Evolutionary conservation across 2,113 vertebrate genomes (phyloP).

Genomic region (Lutjanus erythropterus): DNA sequence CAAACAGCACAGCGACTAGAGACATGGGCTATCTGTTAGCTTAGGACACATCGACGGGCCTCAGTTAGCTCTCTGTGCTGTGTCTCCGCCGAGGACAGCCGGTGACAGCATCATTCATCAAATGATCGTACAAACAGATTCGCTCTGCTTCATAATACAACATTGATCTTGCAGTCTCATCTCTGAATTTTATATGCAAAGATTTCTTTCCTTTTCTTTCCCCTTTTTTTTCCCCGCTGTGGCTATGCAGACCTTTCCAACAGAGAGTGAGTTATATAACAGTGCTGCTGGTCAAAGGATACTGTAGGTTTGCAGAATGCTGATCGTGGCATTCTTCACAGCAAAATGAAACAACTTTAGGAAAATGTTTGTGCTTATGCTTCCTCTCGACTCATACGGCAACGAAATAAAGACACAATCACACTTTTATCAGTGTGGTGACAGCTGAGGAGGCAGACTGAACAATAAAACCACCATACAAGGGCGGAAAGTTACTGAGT

Average conservation of each 20-base stretch:
- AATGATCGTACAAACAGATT: conserved; percentile 46
- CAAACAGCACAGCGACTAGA: conserved; percentile 41
- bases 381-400: conserved; percentile 33
- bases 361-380: conserved; percentile 33
- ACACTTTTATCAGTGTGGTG: conserved; percentile 27
- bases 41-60: conserved; percentile 28
- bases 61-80: conserved; percentile 35
- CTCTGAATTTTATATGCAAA: conserved; percentile 44
- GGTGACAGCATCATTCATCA: conserved; percentile 60
- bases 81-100: conserved; percentile 35
- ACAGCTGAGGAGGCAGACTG: conserved; percentile 10
- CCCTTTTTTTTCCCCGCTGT: not conserved
- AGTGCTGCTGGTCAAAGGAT: conserved; percentile 65
- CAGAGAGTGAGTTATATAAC: conserved; percentile 60
- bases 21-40: conserved; percentile 48
- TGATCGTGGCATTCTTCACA: conserved; percentile 52
- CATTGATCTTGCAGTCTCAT: conserved; percentile 39
- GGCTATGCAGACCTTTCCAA: conserved; percentile 53
- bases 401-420: conserved; percentile 28
- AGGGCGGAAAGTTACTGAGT: not conserved
- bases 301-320: conserved; percentile 61
- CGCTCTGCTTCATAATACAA: conserved; percentile 42
- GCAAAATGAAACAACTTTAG: conserved; percentile 57
- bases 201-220: not conserved
- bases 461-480: not conserved